Percentiles rank a stretch among this genome's conserved stretches.
These are phyloP conservation scores for Pocota personata DNA, from an alignment of 2,888 invertebrate species.

Conservation along the genomic window DNA sequence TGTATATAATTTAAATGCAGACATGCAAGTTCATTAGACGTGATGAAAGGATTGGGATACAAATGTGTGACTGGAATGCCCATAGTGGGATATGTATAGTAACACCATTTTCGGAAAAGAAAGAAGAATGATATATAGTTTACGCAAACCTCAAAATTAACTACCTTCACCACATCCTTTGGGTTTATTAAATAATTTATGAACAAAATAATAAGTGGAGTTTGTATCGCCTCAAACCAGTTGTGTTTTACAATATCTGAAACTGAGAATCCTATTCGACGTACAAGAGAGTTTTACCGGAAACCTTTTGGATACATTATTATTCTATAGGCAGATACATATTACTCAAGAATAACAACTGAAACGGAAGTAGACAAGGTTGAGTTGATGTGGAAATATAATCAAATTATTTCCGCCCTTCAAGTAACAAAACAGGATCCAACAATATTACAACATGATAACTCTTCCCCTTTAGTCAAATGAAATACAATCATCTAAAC, in stretches of 20 bases:
- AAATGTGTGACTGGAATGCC: neutral
- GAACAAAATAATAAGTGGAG: too few relatives aligned
- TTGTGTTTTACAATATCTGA: too few relatives aligned
- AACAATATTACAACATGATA: neutral
- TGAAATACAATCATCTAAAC: neutral
- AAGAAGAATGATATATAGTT: too few relatives aligned
- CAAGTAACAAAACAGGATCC: neutral
- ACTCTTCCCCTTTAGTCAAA: neutral
- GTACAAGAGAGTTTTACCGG: neutral
- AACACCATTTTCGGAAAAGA: too few relatives aligned
- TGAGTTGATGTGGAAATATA: conserved; percentile 5
- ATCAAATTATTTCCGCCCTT: conserved; percentile 23
- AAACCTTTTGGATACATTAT: neutral
- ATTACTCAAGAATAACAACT: neutral
- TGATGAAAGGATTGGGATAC: neutral
- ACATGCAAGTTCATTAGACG: neutral
- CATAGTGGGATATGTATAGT: too few relatives aligned
- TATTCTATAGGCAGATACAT: neutral
- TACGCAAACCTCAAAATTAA: too few relatives aligned
- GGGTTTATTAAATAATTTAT: neutral
- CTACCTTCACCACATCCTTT: neutral
- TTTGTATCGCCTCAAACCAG: too few relatives aligned
- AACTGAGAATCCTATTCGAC: neutral
- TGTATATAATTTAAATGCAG: neutral
- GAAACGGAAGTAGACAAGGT: neutral